Conservation (phyloP, 2,888 invertebrate genomes). For the Athalia cordata region DNA sequence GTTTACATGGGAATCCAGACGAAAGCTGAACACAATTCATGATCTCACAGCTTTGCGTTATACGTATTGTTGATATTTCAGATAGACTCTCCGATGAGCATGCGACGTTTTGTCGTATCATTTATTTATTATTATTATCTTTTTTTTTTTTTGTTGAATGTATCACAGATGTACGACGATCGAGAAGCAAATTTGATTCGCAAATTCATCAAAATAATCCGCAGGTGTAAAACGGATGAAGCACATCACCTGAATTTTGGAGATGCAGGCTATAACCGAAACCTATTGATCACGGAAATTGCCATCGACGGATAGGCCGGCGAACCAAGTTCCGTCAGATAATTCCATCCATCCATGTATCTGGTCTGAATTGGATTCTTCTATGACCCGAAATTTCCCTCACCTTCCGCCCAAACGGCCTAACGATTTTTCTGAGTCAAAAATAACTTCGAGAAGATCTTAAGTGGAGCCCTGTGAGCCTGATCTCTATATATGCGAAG, state of each 20-base stretch:
- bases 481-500: too few relatives aligned
- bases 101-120: too few relatives aligned
- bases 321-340: constrained; percentile 1
- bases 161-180: too few relatives aligned
- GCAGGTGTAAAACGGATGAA: too few relatives aligned
- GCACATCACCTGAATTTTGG: too few relatives aligned
- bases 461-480: too few relatives aligned
- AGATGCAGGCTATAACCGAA: neutral
- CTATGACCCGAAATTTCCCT: constrained; percentile 15
- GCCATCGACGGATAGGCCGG: constrained; percentile 7
- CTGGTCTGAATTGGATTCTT: constrained; percentile 13
- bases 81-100: too few relatives aligned
- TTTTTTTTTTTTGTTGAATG: too few relatives aligned
- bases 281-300: constrained; percentile 18
- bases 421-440: constrained; percentile 13
- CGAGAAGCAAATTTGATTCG: too few relatives aligned
- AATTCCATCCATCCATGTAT: constrained; percentile 29
- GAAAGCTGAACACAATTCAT: constrained; percentile 28
- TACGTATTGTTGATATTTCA: too few relatives aligned
- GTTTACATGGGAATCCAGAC: constrained; percentile 13
- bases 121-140: too few relatives aligned
- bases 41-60: neutral
- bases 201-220: too few relatives aligned
- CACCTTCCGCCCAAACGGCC: neutral
- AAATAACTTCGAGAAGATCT: neutral